Conservation (phyloP, 2,888 invertebrate species). For the Sinodicranocentrus sp. region DNA sequence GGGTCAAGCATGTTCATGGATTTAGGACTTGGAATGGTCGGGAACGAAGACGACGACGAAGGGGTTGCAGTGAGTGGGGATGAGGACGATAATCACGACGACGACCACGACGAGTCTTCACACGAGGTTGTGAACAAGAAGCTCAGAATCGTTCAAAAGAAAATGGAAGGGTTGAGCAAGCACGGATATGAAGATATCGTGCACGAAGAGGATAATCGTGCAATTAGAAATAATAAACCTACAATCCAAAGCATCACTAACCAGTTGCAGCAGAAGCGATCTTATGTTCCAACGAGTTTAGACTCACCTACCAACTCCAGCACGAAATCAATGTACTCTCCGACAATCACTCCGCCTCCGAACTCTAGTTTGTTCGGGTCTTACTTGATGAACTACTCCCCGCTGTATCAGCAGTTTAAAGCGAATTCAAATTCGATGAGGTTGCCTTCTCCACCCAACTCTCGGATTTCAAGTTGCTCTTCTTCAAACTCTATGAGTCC, state of each 20-base stretch:
- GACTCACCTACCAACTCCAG: conserved; percentile 39
- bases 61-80: not conserved
- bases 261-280: conserved; percentile 18
- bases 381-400: conserved; percentile 30
- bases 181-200: conserved; percentile 45
- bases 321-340: conserved; percentile 16
- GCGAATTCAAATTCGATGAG: not conserved
- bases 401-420: not conserved
- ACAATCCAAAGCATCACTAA: conserved; percentile 5
- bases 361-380: conserved; percentile 15
- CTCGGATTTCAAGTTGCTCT: conserved; percentile 45
- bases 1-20: conserved; percentile 97
- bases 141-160: not conserved
- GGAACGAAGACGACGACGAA: conserved; percentile 22
- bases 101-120: conserved; percentile 5
- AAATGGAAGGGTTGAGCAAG: not conserved
- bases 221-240: not conserved
- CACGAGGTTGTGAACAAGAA: not conserved
- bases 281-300: conserved; percentile 20
- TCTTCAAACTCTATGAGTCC: conserved; percentile 44
- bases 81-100: conserved; percentile 31
- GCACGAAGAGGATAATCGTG: not conserved
- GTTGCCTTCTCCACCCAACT: conserved; percentile 45
- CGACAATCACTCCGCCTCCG: conserved; percentile 43
- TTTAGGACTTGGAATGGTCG: conserved; percentile 84